These are phyloP conservation scores for Choristoneura fumiferana DNA, from an alignment of 1,140 invertebrate genomes.

Conservation along the genomic window DNA sequence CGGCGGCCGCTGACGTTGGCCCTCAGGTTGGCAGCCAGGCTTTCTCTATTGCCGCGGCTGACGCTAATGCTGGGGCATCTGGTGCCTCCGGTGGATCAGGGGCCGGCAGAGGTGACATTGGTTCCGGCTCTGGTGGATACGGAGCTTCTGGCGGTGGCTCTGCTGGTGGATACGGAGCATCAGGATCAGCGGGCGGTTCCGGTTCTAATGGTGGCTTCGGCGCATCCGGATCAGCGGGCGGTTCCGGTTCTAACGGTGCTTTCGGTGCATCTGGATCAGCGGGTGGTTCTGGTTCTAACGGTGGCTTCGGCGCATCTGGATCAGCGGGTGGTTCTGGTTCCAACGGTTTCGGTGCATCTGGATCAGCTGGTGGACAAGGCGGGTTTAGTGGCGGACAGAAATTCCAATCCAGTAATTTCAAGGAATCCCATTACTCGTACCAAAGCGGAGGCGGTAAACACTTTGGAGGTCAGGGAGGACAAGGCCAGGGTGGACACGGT, in stretches of 20 bases:
- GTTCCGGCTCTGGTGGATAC: slow-evolving; percentile 17
- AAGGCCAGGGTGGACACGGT: not conserved
- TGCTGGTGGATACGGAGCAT: not conserved
- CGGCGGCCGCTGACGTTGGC: slow-evolving; percentile 42
- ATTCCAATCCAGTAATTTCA: slow-evolving; percentile 21
- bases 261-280: no score
- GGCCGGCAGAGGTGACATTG: slow-evolving; percentile 8
- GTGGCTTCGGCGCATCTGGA: not conserved
- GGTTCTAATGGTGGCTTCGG: no score
- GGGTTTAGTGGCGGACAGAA: slow-evolving; percentile 3
- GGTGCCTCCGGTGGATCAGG: slow-evolving; percentile 10
- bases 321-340: not conserved
- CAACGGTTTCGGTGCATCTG: slow-evolving; percentile 11
- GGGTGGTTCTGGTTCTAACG: no score
- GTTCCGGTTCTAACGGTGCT: no score
- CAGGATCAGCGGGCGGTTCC: slow-evolving; percentile 17
- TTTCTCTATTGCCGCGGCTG: slow-evolving; percentile 50
- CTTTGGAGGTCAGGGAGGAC: not conserved
- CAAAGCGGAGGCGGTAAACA: slow-evolving; percentile 21
- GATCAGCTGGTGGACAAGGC: slow-evolving; percentile 4
- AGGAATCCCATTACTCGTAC: slow-evolving; percentile 30
- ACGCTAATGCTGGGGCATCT: slow-evolving; percentile 18
- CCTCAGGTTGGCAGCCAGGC: slow-evolving; percentile 40
- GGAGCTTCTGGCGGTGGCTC: slow-evolving; percentile 19
- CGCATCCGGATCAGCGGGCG: no score